Conservation (phyloP, 2,113 vertebrate genomes). For the Sorex araneus region DNA sequence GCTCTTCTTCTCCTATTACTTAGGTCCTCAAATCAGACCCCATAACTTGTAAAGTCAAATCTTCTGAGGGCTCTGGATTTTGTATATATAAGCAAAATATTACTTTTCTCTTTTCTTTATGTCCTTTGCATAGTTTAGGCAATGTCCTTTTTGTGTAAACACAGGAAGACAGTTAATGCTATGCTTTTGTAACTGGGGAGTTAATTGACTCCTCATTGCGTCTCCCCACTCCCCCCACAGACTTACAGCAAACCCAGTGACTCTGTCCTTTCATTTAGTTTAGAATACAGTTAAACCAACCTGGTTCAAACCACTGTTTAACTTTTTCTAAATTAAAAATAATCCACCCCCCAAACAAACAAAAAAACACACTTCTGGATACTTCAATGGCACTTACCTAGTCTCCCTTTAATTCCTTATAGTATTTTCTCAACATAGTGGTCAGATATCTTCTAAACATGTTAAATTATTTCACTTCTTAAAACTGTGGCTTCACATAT, state of each 20-base stretch:
- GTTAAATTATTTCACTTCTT: constrained; percentile 21
- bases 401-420: neutral
- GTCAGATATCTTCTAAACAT: constrained; percentile 47
- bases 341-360: too few species aligned
- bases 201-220: neutral
- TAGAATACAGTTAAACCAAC: neutral
- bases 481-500: constrained; percentile 36
- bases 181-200: too few species aligned
- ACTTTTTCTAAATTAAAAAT: too few species aligned
- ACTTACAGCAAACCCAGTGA: constrained; percentile 3
- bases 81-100: too few species aligned
- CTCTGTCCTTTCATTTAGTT: constrained; percentile 1
- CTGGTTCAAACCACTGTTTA: constrained; percentile 15
- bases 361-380: neutral
- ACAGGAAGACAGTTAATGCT: too few species aligned
- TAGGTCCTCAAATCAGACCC: too few species aligned
- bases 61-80: too few species aligned
- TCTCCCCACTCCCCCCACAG: neutral
- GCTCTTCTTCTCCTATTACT: too few species aligned
- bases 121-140: too few species aligned
- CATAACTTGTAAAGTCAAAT: too few species aligned
- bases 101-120: too few species aligned
- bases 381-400: neutral
- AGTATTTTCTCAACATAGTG: constrained; percentile 12
- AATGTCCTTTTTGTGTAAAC: too few species aligned